Evolutionary conservation across 2,888 invertebrate species (phyloP).

Genomic region (Ophonus ardosiacus): DNA sequence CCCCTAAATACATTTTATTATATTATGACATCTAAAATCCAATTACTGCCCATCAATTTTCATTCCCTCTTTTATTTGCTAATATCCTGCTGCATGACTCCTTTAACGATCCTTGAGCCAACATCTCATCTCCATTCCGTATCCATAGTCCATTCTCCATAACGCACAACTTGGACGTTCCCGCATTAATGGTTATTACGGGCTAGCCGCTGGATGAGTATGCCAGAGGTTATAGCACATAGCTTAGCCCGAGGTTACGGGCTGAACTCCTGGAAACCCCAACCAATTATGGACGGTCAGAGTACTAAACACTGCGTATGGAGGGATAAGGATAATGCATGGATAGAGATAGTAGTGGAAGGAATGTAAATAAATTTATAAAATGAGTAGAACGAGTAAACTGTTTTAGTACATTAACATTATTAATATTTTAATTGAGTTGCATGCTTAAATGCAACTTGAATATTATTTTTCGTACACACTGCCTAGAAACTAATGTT

Average conservation of each 20-base stretch:
- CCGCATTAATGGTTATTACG: neutral
- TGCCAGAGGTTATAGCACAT: neutral
- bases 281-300: neutral
- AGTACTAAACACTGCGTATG: neutral
- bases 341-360: neutral
- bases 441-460: no score
- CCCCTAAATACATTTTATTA: neutral
- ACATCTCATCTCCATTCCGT: neutral
- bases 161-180: neutral
- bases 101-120: neutral
- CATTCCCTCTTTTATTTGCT: neutral
- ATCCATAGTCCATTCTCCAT: neutral
- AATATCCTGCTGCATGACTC: neutral
- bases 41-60: neutral
- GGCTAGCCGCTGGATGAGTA: neutral
- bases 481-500: no score
- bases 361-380: neutral
- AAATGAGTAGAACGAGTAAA: neutral
- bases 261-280: neutral
- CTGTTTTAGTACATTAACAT: no score
- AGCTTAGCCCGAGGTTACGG: no score
- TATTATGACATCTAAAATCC: neutral
- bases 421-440: no score
- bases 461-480: no score
- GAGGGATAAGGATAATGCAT: neutral